These are phyloP conservation scores for Galendromus occidentalis DNA, from an alignment of 1,140 invertebrate species.

Conservation along the genomic window DNA sequence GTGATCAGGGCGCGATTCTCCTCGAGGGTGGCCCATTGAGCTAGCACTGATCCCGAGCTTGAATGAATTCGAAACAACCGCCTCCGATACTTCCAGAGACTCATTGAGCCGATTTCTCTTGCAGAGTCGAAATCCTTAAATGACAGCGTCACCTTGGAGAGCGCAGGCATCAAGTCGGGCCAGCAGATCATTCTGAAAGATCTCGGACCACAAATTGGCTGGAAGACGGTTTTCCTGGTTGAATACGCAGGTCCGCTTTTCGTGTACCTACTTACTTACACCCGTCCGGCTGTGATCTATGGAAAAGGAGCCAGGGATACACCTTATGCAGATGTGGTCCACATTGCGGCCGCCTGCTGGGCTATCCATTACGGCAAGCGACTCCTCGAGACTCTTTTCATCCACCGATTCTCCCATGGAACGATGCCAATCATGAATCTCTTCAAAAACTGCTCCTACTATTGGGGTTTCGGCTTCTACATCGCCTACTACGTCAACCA, in stretches of 20 bases:
- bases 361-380: conserved; percentile 79
- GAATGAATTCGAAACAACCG: too few relatives aligned
- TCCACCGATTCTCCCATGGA: conserved; percentile 91
- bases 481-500: conserved; percentile 95
- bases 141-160: conserved; percentile 27
- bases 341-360: conserved; percentile 66
- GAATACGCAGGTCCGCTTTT: conserved; percentile 91
- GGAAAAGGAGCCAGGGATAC: conserved; percentile 35
- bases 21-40: too few relatives aligned
- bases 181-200: conserved; percentile 40
- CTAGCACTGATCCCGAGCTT: too few relatives aligned
- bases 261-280: conserved; percentile 75
- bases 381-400: conserved; percentile 81
- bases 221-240: conserved; percentile 84
- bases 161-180: conserved; percentile 23
- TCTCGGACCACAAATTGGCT: conserved; percentile 91
- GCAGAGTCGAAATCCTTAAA: conserved; percentile 20
- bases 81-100: too few relatives aligned
- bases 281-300: conserved; percentile 72
- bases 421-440: conserved; percentile 93
- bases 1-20: conserved; percentile 16
- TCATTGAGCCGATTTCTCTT: neutral
- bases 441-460: conserved; percentile 85
- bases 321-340: conserved; percentile 32
- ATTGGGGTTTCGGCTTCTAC: conserved; percentile 92